Base-by-base conservation (phyloP, 1,140 invertebrate species). In the Calliphora vicina region DNA sequence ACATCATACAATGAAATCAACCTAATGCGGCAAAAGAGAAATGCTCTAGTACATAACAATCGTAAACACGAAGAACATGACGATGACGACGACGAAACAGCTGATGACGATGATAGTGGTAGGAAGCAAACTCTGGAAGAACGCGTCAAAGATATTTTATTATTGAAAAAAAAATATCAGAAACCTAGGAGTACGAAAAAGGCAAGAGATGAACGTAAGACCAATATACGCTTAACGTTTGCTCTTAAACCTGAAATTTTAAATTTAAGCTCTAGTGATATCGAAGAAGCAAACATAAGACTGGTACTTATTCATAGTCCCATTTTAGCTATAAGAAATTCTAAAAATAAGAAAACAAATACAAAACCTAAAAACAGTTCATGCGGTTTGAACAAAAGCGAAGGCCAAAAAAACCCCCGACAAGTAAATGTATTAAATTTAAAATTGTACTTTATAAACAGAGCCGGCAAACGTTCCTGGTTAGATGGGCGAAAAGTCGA, bases 201-300 rank as follows among this genome's bases (percentile, higher is more conserved):
- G 26, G 50, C 15, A 42, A 67, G 10, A 1, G 25, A 72, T 15
- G 23, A 78, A n/a, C 61, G 20, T 81, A 86, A 84, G 57, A 87
- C 85, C 15, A 86, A 84, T 35, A 87, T 90, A 74, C 71, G 86
- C 0, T 57, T 90, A 27, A 81, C 87, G 29, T 90, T 90, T 80
- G 82, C 86, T 0, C 43, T 90, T 20, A 82, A 84, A 12, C 10
- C 82, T 5, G 84, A 85, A 43, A 80, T 85, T 57, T 57, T 74
- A 0, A 76, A 86, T 25, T 82, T 87, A 3, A 73, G 84, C 10
- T 78, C 85, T 67, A 83, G 85, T 26, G 86, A 87, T 81, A 85
- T 90, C 45, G 89, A 89, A 35, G 89, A 90, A 45, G 89, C 89
- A 12, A 90, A 89, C 74, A 81, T 90, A 6, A 82, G 89, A 35